Conservation (phyloP, 2,113 vertebrate species). For the Coptodon rendalli region DNA sequence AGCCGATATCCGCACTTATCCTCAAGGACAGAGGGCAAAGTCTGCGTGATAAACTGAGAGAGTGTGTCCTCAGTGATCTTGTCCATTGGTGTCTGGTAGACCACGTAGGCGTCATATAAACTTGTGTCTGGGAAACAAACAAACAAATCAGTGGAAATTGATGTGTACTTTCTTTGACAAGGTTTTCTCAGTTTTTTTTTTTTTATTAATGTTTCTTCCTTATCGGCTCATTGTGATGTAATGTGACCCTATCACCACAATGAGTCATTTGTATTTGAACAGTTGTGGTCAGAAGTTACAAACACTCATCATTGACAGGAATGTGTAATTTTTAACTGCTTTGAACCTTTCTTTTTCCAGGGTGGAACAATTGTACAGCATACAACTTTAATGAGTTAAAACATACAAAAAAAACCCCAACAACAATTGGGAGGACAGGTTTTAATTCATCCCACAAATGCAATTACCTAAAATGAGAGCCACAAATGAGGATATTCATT, state of each 20-base stretch:
- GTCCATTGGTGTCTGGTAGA: constrained; percentile 51
- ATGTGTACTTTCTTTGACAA: not conserved
- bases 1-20: constrained; percentile 63
- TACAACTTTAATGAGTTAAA: not conserved
- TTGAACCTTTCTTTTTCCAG: not conserved
- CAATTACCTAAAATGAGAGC: too few species aligned
- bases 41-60: constrained; percentile 25
- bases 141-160: not conserved
- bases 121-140: constrained; percentile 29
- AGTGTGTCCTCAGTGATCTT: constrained; percentile 19
- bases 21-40: constrained; percentile 58
- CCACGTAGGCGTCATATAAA: constrained; percentile 65
- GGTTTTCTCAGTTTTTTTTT: not conserved
- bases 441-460: not conserved
- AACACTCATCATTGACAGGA: not conserved
- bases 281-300: not conserved
- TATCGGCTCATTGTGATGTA: not conserved
- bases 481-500: too few species aligned
- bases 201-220: not conserved
- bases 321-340: not conserved
- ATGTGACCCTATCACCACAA: not conserved
- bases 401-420: fast-evolving
- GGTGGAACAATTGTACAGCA: not conserved
- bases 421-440: not conserved
- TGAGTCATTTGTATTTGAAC: not conserved